These are phyloP conservation scores for Bombus fervidus DNA, from an alignment of 1,140 invertebrate species.

Conservation along the genomic window DNA sequence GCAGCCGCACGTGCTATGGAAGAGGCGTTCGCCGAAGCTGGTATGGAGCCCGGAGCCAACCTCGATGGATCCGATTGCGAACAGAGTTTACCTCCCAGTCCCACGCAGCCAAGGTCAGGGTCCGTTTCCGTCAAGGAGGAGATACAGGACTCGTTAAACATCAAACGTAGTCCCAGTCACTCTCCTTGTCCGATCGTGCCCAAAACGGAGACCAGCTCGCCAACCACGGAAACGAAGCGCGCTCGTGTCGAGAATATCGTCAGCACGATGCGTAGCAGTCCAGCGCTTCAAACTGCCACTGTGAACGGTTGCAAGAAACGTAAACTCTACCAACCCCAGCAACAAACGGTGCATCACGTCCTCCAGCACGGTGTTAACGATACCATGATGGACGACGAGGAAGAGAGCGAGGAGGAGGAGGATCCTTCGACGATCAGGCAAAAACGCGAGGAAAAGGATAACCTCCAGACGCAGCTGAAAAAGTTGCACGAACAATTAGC, in stretches of 20 bases:
- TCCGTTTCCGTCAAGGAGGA: slow-evolving; percentile 84
- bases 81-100: slow-evolving; percentile 84
- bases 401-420: slow-evolving; percentile 89
- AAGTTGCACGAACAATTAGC: slow-evolving; percentile 94
- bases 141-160: slow-evolving; percentile 85
- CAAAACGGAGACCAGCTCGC: slow-evolving; percentile 77
- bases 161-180: slow-evolving; percentile 79
- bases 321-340: slow-evolving; percentile 98
- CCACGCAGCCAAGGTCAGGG: slow-evolving; percentile 85
- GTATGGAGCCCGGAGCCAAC: slow-evolving; percentile 84
- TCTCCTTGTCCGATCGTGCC: slow-evolving; percentile 79
- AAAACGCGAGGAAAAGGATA: slow-evolving; percentile 92
- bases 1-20: slow-evolving; percentile 85
- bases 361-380: slow-evolving; percentile 85
- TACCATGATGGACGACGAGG: slow-evolving; percentile 88
- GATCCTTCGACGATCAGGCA: slow-evolving; percentile 89
- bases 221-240: slow-evolving; percentile 90
- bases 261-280: slow-evolving; percentile 94
- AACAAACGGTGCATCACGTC: slow-evolving; percentile 85
- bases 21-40: slow-evolving; percentile 84
- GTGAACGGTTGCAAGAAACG: slow-evolving; percentile 97
- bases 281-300: slow-evolving; percentile 86
- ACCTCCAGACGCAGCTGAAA: slow-evolving; percentile 91
- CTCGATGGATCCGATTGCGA: slow-evolving; percentile 87
- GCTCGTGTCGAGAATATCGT: slow-evolving; percentile 97